Evolutionary conservation across 2,797 vertebrate genomes (phyloP).

Genomic region (Saguinus oedipus): DNA sequence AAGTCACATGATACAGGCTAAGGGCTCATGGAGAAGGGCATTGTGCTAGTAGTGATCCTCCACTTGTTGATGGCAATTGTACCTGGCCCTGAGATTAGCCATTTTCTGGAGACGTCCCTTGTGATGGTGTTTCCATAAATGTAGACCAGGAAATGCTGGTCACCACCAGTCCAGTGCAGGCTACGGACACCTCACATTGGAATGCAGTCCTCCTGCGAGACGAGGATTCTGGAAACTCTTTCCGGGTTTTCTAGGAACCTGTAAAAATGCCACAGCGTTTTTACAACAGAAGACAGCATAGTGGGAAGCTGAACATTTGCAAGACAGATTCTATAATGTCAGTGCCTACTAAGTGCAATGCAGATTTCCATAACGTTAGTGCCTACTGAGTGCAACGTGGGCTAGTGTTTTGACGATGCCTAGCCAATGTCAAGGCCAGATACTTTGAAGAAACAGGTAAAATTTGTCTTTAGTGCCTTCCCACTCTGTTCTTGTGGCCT

Average conservation of each 20-base stretch:
- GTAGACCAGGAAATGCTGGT: not conserved
- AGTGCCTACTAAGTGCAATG: rapidly evolving
- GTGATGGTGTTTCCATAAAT: not conserved
- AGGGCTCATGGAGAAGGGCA: not conserved
- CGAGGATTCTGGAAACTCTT: not conserved
- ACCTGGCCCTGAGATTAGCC: not conserved
- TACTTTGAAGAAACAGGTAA: not conserved
- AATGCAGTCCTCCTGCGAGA: not conserved
- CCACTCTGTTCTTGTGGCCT: not conserved
- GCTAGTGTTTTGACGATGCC: rapidly evolving
- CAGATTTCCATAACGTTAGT: too few relatives aligned
- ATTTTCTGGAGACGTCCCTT: not conserved
- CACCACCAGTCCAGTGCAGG: not conserved
- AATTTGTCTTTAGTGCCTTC: not conserved
- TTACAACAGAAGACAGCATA: not conserved
- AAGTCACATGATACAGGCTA: rapidly evolving
- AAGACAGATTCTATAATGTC: not conserved
- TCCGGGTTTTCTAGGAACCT: too few relatives aligned
- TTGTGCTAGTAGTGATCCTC: not conserved
- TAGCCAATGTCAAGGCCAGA: not conserved
- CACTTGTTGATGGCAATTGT: not conserved
- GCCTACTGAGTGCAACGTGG: not conserved
- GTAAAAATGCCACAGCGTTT: not conserved
- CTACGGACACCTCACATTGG: not conserved
- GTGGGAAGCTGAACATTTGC: not conserved